A percentile compares a stretch with the other conserved stretches of the same genome.
phyloP scores from a whole-genome alignment of 2,888 invertebrate species.

The Papilio gigon region DNA sequence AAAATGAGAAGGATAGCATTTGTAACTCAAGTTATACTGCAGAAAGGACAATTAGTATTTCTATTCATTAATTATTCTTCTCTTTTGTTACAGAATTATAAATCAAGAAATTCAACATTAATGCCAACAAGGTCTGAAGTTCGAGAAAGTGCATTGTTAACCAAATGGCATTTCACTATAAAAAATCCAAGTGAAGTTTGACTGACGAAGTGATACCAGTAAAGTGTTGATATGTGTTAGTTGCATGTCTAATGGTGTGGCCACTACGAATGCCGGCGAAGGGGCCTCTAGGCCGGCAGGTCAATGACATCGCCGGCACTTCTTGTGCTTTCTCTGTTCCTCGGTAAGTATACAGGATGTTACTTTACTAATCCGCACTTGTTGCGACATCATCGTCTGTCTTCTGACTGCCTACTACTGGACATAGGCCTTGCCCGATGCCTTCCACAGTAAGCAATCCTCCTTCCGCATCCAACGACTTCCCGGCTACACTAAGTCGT shows the following conservation, averaged over 20 bases:
- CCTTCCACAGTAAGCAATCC: too few species aligned
- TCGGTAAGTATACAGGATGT: slow-evolving; percentile 61
- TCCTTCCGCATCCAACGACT: too few species aligned
- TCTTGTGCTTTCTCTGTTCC: slow-evolving; percentile 67
- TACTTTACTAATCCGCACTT: too few species aligned
- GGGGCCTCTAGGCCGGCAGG: slow-evolving; percentile 72
- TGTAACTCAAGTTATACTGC: too few species aligned
- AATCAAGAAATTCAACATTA: neutral
- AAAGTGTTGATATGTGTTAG: slow-evolving; percentile 50
- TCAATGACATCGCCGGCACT: slow-evolving; percentile 78
- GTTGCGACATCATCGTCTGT: too few species aligned
- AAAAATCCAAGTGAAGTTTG: neutral
- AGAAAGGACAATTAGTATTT: too few species aligned
- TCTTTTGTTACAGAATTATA: slow-evolving; percentile 7
- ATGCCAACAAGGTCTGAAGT: neutral
- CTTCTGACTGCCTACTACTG: too few species aligned
- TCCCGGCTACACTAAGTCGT: too few species aligned
- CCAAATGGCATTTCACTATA: slow-evolving; percentile 6
- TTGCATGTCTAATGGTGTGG: slow-evolving; percentile 62
- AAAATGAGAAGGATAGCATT: too few species aligned
- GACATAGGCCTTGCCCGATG: too few species aligned
- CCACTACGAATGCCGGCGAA: slow-evolving; percentile 68
- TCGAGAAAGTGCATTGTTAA: neutral
- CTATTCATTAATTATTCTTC: slow-evolving; percentile 8
- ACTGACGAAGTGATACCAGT: neutral